Evolutionary conservation across 2,113 vertebrate genomes (phyloP), one percentile per base, ranked within the genome.

Genomic region (Ameiurus melas): DNA sequence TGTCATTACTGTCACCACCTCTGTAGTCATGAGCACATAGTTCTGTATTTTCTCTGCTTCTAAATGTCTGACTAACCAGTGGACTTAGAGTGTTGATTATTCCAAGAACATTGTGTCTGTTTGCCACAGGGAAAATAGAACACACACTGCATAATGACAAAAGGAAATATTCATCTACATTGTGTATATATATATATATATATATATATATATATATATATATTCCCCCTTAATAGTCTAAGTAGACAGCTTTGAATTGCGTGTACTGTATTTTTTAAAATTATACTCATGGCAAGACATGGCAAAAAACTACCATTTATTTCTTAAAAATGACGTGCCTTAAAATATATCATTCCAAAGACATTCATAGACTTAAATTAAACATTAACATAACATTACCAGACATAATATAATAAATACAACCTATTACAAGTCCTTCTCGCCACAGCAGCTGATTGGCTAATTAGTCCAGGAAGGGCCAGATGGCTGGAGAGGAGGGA

Each of bases 401-500:
- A 75, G 25, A 68, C 27, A 79, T 57, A 78, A 77, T 64, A 64
- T 57, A 78, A 77, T 64, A 64, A 55, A 83, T 43, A 87, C 66
- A 88, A 88, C 75, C 82, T 85, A 66, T 64, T 88, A 80, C 83
- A 85, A 70, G 73, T 30, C 60, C 12, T 83, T 86, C 77, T 86
- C 66, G 89, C 86, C 68, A 17, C 39, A 77, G 78, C 68, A 88
- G 84, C 66, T 83, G 89, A 91, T 88, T 82, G 90, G 88, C 92
- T 90, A 93, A 90, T 91, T 87, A 90, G 88, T 92, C 84, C 88
- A 87, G 85, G 88, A 92, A 87, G 86, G 84, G 92, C 89, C 93
- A 94, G 93, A 93, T 94, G 94, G 93, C 90, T 89, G 84, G 82
- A 85, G 93, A 92, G 92, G 84, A 84, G 89, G 81, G 93, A 91